Percentiles rank a stretch among this genome's conserved stretches.
Evolutionary conservation across 2,113 vertebrate species (phyloP).

Genomic region (Vidua chalybeata): DNA sequence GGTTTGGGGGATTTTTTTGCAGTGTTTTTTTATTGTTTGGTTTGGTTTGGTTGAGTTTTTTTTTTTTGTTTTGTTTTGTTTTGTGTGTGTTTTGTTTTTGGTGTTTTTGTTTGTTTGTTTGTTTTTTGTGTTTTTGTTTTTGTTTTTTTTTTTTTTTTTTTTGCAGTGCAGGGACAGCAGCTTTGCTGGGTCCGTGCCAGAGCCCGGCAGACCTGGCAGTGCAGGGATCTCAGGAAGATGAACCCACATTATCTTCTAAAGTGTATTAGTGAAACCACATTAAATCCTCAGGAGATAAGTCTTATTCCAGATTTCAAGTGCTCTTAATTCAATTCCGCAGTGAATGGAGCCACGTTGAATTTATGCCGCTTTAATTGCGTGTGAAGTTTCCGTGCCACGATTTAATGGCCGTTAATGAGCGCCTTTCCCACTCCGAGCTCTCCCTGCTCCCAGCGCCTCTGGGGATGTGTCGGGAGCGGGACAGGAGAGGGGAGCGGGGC

Average conservation of each 20-base stretch:
- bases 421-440: not conserved
- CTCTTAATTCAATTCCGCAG: not conserved
- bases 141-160: not conserved
- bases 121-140: too few relatives aligned
- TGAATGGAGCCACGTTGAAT: not conserved
- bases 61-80: too few relatives aligned
- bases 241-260: not conserved
- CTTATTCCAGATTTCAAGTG: not conserved
- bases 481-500: not conserved
- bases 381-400: not conserved
- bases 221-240: not conserved
- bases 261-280: not conserved
- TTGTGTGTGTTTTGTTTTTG: too few relatives aligned
- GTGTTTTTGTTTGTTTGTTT: too few relatives aligned
- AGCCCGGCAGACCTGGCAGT: not conserved
- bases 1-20: not conserved
- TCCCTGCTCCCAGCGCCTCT: not conserved
- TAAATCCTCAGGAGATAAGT: not conserved
- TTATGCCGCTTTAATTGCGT: not conserved
- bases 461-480: not conserved
- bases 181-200: rapidly evolving
- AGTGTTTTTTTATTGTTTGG: too few relatives aligned
- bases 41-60: too few relatives aligned
- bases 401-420: not conserved
- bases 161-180: not conserved